These are phyloP conservation scores for Belonocnema kinseyi DNA, from an alignment of 1,140 invertebrate species.

Conservation along the genomic window DNA sequence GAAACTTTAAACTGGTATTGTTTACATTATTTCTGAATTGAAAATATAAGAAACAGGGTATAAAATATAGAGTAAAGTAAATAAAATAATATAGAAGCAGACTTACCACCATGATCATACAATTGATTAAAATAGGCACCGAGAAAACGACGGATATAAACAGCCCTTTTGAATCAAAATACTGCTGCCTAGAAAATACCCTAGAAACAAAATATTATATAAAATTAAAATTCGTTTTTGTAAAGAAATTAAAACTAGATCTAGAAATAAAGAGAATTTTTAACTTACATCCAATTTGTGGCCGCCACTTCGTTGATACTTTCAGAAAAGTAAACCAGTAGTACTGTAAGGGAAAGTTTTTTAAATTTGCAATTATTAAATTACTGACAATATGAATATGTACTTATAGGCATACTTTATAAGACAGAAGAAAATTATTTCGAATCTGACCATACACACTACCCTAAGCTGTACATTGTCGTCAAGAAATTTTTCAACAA, in stretches of 20 bases:
- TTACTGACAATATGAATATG: background rate
- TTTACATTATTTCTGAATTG: background rate
- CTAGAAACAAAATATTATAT: conserved; percentile 69
- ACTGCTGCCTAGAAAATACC: conserved; percentile 91
- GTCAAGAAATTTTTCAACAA: too few relatives aligned
- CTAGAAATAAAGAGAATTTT: conserved; percentile 18
- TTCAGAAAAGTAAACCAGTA: conserved; percentile 91
- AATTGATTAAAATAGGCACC: conserved; percentile 91
- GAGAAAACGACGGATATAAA: conserved; percentile 96
- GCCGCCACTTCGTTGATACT: conserved; percentile 91
- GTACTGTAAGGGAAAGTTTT: conserved; percentile 78
- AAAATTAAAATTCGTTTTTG: conserved; percentile 37
- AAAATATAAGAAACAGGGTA: background rate
- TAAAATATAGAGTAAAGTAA: background rate
- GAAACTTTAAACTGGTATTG: too few relatives aligned
- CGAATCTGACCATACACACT: too few relatives aligned
- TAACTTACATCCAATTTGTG: conserved; percentile 84
- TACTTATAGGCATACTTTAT: too few relatives aligned
- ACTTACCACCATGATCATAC: conserved; percentile 95
- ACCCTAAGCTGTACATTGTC: too few relatives aligned
- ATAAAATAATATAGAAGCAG: conserved; percentile 29
- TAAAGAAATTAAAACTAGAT: conserved; percentile 31
- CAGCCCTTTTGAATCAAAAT: conserved; percentile 93
- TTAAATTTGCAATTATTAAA: conserved; percentile 46
- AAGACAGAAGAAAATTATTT: too few relatives aligned